phyloP scores from a whole-genome alignment of 2,797 vertebrate genomes.

The Carapus acus region DNA sequence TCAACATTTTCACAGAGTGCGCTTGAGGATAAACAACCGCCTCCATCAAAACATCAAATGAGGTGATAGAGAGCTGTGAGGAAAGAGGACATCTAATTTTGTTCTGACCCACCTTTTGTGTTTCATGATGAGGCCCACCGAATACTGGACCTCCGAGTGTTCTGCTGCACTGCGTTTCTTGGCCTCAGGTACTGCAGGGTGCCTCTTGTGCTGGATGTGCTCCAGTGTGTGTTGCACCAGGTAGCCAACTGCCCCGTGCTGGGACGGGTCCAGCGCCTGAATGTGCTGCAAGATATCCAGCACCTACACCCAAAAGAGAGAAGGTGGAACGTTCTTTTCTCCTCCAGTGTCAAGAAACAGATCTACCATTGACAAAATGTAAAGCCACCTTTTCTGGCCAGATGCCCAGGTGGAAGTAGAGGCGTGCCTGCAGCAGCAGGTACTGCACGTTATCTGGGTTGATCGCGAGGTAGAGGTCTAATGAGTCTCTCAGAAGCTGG shows the following conservation, averaged over 20 bases:
- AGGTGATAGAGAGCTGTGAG: too few species aligned
- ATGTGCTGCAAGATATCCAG: constrained; percentile 97
- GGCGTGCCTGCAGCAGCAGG: constrained; percentile 89
- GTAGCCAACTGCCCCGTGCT: constrained; percentile 93
- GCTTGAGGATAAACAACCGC: too few species aligned
- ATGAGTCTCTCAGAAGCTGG: constrained; percentile 91
- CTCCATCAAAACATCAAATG: too few species aligned
- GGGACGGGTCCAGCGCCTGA: constrained; percentile 90
- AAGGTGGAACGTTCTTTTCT: neutral
- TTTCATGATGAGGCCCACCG: constrained; percentile 92
- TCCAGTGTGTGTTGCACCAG: constrained; percentile 95
- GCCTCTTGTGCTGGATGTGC: constrained; percentile 93
- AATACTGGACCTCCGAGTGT: constrained; percentile 86
- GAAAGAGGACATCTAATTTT: neutral
- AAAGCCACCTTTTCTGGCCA: constrained; percentile 95
- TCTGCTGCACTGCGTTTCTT: constrained; percentile 84
- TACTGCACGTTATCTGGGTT: constrained; percentile 98
- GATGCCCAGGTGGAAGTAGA: constrained; percentile 98
- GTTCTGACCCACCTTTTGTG: constrained; percentile 84
- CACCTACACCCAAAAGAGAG: constrained; percentile 68
- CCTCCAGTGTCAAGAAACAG: too few species aligned
- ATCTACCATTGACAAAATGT: neutral
- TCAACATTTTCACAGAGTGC: too few species aligned
- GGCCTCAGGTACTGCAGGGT: constrained; percentile 81
- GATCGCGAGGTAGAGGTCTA: constrained; percentile 97